These are phyloP conservation scores for Steromphala cineraria DNA, from an alignment of 2,888 invertebrate genomes.

Conservation along the genomic window DNA sequence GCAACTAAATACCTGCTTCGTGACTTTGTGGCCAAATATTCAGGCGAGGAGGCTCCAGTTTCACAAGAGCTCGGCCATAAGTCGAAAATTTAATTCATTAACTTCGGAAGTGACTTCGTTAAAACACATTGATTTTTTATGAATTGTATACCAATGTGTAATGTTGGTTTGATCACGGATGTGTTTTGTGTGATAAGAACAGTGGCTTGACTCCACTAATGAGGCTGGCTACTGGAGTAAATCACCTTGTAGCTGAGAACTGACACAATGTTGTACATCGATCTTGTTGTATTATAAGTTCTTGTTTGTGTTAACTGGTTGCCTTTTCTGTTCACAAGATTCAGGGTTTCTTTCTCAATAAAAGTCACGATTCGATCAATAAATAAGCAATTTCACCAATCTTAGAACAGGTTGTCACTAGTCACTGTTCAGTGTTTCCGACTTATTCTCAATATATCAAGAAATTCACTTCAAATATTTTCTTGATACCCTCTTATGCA, in stretches of 20 bases:
- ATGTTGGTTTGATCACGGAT: neutral
- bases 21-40: neutral
- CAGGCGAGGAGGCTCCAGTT: neutral
- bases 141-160: neutral
- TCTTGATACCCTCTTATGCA: too few species aligned
- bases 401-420: too few species aligned
- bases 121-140: neutral
- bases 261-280: neutral
- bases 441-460: too few species aligned
- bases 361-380: too few species aligned
- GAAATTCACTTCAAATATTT: too few species aligned
- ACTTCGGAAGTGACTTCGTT: neutral
- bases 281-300: neutral
- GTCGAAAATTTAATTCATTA: neutral
- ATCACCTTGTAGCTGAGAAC: too few species aligned
- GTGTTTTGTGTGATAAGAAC: neutral
- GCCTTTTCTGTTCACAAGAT: too few species aligned
- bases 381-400: too few species aligned
- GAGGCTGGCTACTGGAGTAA: neutral
- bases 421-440: too few species aligned
- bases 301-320: too few species aligned
- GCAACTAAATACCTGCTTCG: neutral
- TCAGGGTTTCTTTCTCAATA: too few species aligned
- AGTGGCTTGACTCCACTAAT: neutral
- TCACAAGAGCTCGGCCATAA: neutral